A percentile compares a stretch with the other conserved stretches of the same genome.
phyloP scores from a whole-genome alignment of 2,888 invertebrate genomes.

The Embidobia sp. region DNA sequence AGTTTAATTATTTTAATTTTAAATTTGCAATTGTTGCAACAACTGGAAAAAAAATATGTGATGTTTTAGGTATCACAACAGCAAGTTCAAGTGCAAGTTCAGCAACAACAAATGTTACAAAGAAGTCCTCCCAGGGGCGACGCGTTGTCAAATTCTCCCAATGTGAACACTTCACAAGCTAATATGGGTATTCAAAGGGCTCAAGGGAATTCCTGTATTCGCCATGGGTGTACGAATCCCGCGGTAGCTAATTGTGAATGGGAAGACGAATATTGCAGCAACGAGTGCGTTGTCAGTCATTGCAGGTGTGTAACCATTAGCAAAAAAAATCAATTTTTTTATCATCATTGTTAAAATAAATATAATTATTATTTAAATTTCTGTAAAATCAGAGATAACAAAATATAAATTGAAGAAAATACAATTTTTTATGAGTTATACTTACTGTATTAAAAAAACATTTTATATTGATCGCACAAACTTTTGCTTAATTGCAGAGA shows the following conservation, averaged over 20 bases:
- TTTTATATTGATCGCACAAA: too few relatives aligned
- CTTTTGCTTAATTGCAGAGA: too few relatives aligned
- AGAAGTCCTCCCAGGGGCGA: slow-evolving; percentile 77
- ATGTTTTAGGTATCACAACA: slow-evolving; percentile 74
- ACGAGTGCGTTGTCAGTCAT: slow-evolving; percentile 97
- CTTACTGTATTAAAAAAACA: too few relatives aligned
- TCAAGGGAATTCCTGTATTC: slow-evolving; percentile 86
- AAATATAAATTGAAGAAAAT: too few relatives aligned
- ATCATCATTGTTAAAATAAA: too few relatives aligned
- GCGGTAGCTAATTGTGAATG: slow-evolving; percentile 96
- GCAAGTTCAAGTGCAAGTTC: slow-evolving; percentile 75
- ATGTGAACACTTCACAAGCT: slow-evolving; percentile 72
- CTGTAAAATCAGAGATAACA: too few relatives aligned
- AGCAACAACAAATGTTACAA: slow-evolving; percentile 80
- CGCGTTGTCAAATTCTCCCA: slow-evolving; percentile 76
- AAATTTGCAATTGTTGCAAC: too few relatives aligned
- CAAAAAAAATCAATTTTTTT: too few relatives aligned
- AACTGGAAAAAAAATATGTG: neutral
- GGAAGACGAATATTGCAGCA: slow-evolving; percentile 98
- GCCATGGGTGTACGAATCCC: slow-evolving; percentile 94
- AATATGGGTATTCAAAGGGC: slow-evolving; percentile 73
- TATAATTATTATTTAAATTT: too few relatives aligned
- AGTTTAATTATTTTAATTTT: too few relatives aligned
- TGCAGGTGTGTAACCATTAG: slow-evolving; percentile 87
- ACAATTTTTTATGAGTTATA: too few relatives aligned